A percentile compares a stretch with the other conserved stretches of the same genome.
These are phyloP conservation scores for Polyommatus icarus DNA, from an alignment of 2,888 invertebrate species.

Conservation along the genomic window DNA sequence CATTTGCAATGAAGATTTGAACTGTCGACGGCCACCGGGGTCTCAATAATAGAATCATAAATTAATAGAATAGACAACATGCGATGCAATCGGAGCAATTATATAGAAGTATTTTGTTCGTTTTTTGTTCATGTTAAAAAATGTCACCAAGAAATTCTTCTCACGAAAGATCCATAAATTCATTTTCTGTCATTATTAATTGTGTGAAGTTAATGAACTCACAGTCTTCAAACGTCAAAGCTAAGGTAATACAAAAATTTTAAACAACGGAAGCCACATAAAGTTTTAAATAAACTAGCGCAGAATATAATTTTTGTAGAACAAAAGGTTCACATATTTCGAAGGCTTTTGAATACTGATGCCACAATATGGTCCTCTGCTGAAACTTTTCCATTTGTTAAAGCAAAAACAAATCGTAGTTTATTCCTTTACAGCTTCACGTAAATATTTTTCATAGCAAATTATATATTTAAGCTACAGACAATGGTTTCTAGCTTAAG, in stretches of 20 bases:
- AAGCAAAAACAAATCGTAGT: conserved; percentile 1
- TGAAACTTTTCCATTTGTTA: conserved; percentile 21
- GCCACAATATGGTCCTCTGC: conserved; percentile 18
- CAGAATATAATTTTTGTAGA: conserved; percentile 5
- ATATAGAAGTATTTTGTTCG: too few relatives aligned
- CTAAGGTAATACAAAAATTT: conserved; percentile 5
- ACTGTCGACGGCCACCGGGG: too few relatives aligned
- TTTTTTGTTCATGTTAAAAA: too few relatives aligned
- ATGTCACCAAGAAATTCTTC: too few relatives aligned
- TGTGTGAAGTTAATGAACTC: background rate
- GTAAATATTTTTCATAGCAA: background rate
- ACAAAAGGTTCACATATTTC: conserved; percentile 29
- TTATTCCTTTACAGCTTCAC: background rate
- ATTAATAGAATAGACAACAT: too few relatives aligned
- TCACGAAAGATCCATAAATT: background rate
- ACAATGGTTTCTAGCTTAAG: too few relatives aligned
- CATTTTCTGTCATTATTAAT: background rate
- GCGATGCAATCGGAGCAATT: too few relatives aligned
- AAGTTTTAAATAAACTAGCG: conserved; percentile 23
- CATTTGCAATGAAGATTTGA: too few relatives aligned
- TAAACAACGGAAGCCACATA: background rate
- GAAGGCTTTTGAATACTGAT: conserved; percentile 29
- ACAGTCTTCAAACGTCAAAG: background rate
- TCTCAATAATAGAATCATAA: too few relatives aligned
- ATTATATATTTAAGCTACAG: too few relatives aligned